phyloP scores from a whole-genome alignment of 1,140 invertebrate species.

The Nasonia giraulti region DNA sequence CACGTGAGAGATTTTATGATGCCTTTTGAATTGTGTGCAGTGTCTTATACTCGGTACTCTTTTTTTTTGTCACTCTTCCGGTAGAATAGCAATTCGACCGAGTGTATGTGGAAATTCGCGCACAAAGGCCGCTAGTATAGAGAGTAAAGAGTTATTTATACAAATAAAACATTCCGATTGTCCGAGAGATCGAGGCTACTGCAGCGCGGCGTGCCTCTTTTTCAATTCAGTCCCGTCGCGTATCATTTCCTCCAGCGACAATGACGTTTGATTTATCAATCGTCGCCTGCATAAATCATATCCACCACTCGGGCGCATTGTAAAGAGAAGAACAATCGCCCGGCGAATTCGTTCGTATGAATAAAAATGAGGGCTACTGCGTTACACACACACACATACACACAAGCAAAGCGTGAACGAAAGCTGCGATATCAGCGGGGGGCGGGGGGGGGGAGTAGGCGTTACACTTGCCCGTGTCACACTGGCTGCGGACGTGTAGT shows the following conservation, averaged over 20 bases:
- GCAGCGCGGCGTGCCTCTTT: not conserved
- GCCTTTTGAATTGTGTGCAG: not conserved
- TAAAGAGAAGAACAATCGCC: conserved; percentile 10
- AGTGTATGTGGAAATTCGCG: not conserved
- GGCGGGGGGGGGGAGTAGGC: not conserved
- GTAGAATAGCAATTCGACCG: not conserved
- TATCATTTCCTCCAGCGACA: conserved; percentile 17
- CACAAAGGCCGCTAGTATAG: not conserved
- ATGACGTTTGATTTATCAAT: conserved; percentile 35
- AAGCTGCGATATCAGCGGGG: not conserved
- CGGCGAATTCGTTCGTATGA: not conserved
- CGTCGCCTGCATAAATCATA: conserved; percentile 23
- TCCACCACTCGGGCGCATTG: not conserved
- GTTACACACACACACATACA: not conserved
- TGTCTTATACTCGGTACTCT: not conserved
- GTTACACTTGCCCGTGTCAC: not conserved
- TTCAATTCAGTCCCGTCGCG: not conserved
- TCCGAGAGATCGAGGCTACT: too few species aligned
- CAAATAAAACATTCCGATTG: not conserved
- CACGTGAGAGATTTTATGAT: not conserved
- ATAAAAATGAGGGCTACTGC: conserved; percentile 25
- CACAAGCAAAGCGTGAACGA: too few species aligned
- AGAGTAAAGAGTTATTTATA: not conserved
- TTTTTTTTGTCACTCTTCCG: not conserved
- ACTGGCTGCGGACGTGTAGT: conserved; percentile 2